Percentiles rank a stretch among this genome's conserved stretches.
Conservation (phyloP, 2,113 vertebrate species). For the Echinops telfairi region DNA sequence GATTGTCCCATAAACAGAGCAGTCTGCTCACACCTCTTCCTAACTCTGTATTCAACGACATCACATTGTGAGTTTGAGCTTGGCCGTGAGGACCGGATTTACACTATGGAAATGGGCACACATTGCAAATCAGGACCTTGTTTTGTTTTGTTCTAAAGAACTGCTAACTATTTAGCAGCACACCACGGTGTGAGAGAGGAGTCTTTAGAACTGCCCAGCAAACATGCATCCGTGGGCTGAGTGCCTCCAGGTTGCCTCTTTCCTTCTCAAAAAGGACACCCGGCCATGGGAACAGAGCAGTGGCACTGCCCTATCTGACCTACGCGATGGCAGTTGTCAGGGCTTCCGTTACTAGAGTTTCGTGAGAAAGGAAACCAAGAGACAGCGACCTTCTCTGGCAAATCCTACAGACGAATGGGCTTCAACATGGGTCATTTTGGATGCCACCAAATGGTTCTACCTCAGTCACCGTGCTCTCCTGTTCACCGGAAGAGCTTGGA, state of each 20-base stretch:
- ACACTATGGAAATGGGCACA: constrained; percentile 25
- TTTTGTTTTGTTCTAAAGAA: background rate
- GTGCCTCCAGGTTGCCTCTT: background rate
- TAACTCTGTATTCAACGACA: background rate
- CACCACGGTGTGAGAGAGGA: background rate
- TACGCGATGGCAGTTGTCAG: background rate
- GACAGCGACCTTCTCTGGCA: background rate
- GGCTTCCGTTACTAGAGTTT: background rate
- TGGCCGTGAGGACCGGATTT: constrained; percentile 10
- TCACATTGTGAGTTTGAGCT: background rate
- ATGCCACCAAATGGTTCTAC: background rate
- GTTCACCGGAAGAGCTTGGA: background rate
- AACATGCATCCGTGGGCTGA: background rate
- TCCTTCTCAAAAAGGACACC: background rate
- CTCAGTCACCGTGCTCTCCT: constrained; percentile 37
- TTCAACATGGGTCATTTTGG: background rate
- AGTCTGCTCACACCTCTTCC: background rate
- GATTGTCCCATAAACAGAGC: background rate
- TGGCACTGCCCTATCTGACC: background rate
- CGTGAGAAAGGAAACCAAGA: constrained; percentile 20
- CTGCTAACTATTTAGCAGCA: background rate
- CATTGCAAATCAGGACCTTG: background rate
- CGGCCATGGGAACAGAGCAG: background rate
- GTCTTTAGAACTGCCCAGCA: background rate
- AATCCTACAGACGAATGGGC: background rate